Evolutionary conservation across 2,113 vertebrate species (phyloP).

Genomic region (Delphinus delphis): DNA sequence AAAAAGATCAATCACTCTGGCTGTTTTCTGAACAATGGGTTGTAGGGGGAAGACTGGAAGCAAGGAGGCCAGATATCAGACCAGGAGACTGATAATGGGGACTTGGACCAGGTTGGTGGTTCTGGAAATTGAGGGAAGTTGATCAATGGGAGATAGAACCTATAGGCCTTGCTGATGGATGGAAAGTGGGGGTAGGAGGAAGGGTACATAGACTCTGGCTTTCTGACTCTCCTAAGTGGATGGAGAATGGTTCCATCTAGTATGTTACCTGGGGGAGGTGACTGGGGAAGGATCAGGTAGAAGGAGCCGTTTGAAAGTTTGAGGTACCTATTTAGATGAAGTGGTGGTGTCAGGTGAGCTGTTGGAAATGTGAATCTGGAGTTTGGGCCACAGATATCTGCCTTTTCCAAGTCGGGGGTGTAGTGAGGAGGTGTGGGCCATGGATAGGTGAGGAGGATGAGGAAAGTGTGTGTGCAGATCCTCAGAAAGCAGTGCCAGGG

Average conservation of each 20-base stretch:
- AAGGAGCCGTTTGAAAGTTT: not conserved
- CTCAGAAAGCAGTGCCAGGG: not conserved
- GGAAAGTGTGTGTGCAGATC: not conserved
- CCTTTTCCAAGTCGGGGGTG: not conserved
- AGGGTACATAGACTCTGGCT: not conserved
- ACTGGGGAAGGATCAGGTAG: not conserved
- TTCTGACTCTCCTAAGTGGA: slow-evolving; percentile 5
- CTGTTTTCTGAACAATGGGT: not conserved
- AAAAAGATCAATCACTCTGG: not conserved
- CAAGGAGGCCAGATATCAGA: slow-evolving; percentile 19
- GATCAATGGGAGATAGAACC: slow-evolving; percentile 15
- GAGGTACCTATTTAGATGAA: not conserved
- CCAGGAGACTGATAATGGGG: not conserved
- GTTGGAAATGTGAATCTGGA: not conserved
- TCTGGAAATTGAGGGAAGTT: slow-evolving; percentile 39
- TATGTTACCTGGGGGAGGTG: not conserved
- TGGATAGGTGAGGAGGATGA: not conserved
- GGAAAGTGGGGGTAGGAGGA: not conserved
- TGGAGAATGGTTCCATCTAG: not conserved
- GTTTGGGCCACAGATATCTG: not conserved
- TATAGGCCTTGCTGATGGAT: not conserved
- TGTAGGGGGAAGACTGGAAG: not conserved
- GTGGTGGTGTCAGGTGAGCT: not conserved
- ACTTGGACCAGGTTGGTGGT: not conserved
- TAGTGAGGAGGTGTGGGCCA: not conserved